These are phyloP conservation scores for Neelides sp. DNA, from an alignment of 1,140 invertebrate species.

Conservation along the genomic window DNA sequence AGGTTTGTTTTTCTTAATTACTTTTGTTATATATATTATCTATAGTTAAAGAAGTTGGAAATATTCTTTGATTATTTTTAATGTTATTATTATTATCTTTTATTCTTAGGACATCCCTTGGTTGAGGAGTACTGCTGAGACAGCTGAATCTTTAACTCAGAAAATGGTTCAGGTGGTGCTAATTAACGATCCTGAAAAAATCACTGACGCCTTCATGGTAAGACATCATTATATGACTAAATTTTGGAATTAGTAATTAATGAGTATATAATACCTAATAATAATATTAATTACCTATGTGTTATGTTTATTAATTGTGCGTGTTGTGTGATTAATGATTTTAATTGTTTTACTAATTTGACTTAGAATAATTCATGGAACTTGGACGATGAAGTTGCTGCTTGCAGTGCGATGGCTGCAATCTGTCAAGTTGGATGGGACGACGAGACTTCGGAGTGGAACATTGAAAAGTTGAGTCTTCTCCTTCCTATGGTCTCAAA, in stretches of 20 bases:
- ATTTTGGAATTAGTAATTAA: background rate
- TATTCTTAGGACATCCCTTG: constrained; percentile 13
- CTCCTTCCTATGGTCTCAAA: constrained; percentile 12
- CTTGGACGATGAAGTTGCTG: constrained; percentile 10
- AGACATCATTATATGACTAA: background rate
- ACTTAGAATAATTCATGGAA: constrained; percentile 17
- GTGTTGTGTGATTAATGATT: background rate
- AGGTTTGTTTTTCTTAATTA: too few species aligned
- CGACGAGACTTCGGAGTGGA: constrained; percentile 8
- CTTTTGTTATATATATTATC: too few species aligned
- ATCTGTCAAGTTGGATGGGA: constrained; percentile 17
- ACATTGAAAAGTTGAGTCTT: constrained; percentile 1
- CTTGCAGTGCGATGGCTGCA: constrained; percentile 9
- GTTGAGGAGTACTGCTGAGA: constrained; percentile 16
- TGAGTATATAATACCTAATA: background rate
- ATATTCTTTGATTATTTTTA: too few species aligned
- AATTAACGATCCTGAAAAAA: constrained; percentile 1
- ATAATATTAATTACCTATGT: background rate
- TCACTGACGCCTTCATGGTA: constrained; percentile 11
- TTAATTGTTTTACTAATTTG: background rate
- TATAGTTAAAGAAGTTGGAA: too few species aligned
- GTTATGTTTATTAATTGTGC: background rate
- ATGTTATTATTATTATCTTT: too few species aligned
- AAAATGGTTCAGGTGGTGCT: constrained; percentile 28
- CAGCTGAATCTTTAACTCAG: constrained; percentile 13